Evolutionary conservation across 1,140 invertebrate genomes (phyloP).

Genomic region (Lepidostoma basale): DNA sequence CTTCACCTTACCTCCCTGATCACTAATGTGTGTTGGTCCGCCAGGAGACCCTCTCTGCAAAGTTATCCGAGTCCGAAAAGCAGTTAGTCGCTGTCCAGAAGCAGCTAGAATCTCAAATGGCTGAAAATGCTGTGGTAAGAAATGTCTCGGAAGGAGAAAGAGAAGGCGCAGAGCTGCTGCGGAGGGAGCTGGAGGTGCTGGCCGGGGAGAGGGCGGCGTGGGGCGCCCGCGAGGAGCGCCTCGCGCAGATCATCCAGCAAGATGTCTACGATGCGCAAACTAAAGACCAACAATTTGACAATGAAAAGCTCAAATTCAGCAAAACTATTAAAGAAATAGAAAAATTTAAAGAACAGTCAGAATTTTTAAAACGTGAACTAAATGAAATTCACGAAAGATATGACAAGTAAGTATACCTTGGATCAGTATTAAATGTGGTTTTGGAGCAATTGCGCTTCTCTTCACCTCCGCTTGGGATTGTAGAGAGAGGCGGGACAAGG

Average conservation of each 20-base stretch:
- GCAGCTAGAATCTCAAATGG: conserved; percentile 8
- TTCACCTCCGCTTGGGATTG: too few species aligned
- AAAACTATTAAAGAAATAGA: conserved; percentile 29
- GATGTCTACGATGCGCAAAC: conserved; percentile 8
- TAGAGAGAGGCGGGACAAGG: conserved; percentile 74
- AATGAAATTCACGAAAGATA: conserved; percentile 45
- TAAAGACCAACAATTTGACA: neutral
- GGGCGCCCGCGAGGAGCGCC: conserved; percentile 3
- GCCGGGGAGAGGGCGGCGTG: conserved; percentile 21
- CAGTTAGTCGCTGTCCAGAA: conserved; percentile 25
- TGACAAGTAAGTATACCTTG: conserved; percentile 48
- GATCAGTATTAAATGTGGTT: too few species aligned
- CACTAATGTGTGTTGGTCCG: conserved; percentile 4
- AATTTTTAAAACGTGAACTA: conserved; percentile 38
- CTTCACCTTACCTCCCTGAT: too few species aligned
- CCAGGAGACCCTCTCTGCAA: conserved; percentile 35
- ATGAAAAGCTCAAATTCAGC: conserved; percentile 9
- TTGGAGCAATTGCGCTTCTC: too few species aligned
- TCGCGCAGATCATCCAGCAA: conserved; percentile 17
- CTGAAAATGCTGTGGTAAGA: conserved; percentile 29
- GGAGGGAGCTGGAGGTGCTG: conserved; percentile 25
- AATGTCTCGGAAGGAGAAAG: conserved; percentile 5
- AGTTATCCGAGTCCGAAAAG: conserved; percentile 34
- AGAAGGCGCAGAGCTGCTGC: neutral
- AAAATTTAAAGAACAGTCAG: conserved; percentile 33